A percentile compares a stretch with the other conserved stretches of the same genome.
Evolutionary conservation across 2,113 vertebrate species (phyloP).

Genomic region (Hemicordylus capensis): DNA sequence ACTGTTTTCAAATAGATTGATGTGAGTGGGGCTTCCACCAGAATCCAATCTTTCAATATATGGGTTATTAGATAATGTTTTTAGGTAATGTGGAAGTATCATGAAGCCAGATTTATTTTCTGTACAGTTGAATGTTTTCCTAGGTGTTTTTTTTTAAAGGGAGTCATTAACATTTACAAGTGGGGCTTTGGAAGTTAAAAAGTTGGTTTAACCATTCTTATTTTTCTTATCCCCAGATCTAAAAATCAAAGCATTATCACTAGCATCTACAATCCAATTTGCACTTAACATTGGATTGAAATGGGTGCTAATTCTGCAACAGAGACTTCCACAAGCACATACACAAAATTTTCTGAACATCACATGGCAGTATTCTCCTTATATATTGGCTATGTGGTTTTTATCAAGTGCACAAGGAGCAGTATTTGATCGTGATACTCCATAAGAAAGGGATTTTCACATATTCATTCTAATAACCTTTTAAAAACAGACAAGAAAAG

Average conservation of each 20-base stretch:
- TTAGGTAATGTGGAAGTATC: neutral
- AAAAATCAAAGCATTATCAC: neutral
- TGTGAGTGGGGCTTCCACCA: neutral
- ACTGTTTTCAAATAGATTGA: neutral
- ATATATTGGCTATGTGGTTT: slow-evolving; percentile 22
- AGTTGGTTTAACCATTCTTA: neutral
- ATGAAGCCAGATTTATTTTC: neutral
- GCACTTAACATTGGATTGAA: neutral
- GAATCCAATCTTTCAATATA: neutral
- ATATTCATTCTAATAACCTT: slow-evolving; percentile 45
- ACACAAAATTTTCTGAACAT: neutral
- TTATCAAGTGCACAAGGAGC: neutral
- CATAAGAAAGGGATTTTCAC: neutral
- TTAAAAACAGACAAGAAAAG: slow-evolving; percentile 5
- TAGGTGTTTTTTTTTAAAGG: neutral
- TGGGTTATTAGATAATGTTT: neutral
- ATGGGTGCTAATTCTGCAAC: neutral
- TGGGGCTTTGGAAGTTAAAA: neutral
- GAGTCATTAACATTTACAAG: neutral
- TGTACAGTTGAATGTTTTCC: neutral
- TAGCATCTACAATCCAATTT: neutral
- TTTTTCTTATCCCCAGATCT: slow-evolving; percentile 28
- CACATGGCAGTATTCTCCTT: neutral
- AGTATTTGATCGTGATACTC: neutral
- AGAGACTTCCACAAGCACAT: slow-evolving; percentile 6